Base-by-base conservation (phyloP, 2,797 vertebrate genomes). In the Melanogrammus aeglefinus region DNA sequence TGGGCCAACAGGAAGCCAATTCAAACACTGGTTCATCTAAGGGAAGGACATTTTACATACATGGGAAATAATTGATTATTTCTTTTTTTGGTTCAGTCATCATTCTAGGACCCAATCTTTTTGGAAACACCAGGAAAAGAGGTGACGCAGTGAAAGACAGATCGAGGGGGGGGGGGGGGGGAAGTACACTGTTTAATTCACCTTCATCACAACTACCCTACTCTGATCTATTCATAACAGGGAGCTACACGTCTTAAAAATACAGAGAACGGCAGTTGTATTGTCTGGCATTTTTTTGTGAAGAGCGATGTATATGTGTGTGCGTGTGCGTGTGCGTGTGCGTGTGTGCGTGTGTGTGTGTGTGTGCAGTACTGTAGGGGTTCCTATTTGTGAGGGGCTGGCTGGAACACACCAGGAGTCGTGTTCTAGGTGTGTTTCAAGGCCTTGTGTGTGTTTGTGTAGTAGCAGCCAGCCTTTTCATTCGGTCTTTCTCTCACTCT, bases 401-500 rank as follows among this genome's bases (percentile, higher is more conserved):
- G 57, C 57, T 24, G 57, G 57, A 24, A 63, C 57, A 63, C n/a
- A 24, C 57, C 57, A 63, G 57, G 57, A 8, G 21, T 63, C 8
- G 72, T 35, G 31, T 33, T 72, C 29, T 9, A 39, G 16, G 72
- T 72, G 72, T 33, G 24, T 47, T 63, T 73, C 35, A 57, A 10
- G 29, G 7, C 29, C 36, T 35, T 38, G 1, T 12, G 12, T 21
- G 24, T 27, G 12, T 39, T 73, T 77, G 83, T 14, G 81, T 80
- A 76, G 91, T 85, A 87, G 89, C 84, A 57, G 85, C 76, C 81
- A 79, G 85, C 85, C 81, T 79, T 87, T 89, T 92, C 86, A 90
- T 85, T 85, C 89, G 88, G 18, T 63, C 57, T 63, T n/a, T 85
- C 89, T 88, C 57, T 24, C 57, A 9, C 57, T 63, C 57, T 9